These are phyloP conservation scores for Choloepus hoffmanni DNA, from an alignment of 2,113 vertebrate genomes.

Conservation along the genomic window DNA sequence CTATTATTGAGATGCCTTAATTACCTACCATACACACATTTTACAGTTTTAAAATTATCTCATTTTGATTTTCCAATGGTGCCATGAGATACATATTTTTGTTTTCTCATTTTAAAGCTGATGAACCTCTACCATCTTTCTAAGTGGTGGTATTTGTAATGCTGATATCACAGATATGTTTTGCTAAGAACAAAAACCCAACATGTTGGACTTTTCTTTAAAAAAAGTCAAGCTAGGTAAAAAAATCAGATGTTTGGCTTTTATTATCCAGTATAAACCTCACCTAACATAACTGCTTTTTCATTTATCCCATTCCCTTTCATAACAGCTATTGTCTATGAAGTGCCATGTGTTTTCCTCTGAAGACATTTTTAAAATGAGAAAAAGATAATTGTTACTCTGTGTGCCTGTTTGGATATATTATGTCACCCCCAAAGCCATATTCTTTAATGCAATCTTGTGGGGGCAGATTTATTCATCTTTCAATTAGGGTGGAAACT, in stretches of 20 bases:
- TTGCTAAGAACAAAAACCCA: neutral
- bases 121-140: neutral
- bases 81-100: neutral
- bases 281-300: neutral
- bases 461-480: too few relatives aligned
- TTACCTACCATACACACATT: neutral
- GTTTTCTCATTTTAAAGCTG: conserved; percentile 1
- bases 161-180: neutral
- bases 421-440: too few relatives aligned
- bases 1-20: neutral
- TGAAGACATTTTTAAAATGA: conserved; percentile 34
- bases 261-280: neutral
- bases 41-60: neutral
- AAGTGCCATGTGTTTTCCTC: neutral
- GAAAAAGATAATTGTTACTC: neutral
- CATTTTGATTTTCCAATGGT: neutral
- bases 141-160: neutral
- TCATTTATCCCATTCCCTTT: neutral
- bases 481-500: too few relatives aligned
- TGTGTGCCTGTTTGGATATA: too few relatives aligned
- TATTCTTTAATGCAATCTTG: too few relatives aligned
- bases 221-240: neutral
- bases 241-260: conserved; percentile 11
- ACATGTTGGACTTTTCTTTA: neutral
- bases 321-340: neutral